phyloP scores from a whole-genome alignment of 2,797 vertebrate genomes.

The Champsocephalus esox region DNA sequence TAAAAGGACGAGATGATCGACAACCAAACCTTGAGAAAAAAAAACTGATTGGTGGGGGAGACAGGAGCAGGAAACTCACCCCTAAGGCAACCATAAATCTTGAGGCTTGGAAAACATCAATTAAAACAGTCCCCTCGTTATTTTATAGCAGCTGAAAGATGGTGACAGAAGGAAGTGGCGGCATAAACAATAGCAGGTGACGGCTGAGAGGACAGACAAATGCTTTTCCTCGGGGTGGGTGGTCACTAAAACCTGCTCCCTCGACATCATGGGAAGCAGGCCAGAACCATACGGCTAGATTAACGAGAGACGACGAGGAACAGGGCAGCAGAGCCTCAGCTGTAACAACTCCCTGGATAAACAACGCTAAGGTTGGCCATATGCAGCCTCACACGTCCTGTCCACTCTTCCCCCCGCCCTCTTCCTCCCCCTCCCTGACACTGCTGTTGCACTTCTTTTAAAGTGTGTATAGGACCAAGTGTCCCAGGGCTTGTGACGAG shows the following conservation, averaged over 20 bases:
- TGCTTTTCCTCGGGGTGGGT: conserved; percentile 73
- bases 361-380: conserved; percentile 67
- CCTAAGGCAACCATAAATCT: conserved; percentile 55
- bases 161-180: conserved; percentile 50
- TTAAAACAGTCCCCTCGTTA: conserved; percentile 65
- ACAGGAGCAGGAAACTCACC: conserved; percentile 44
- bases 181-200: conserved; percentile 77
- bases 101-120: conserved; percentile 54
- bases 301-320: conserved; percentile 75
- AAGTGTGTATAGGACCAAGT: conserved; percentile 67
- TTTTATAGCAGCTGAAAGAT: conserved; percentile 66
- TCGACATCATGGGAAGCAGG: conserved; percentile 63
- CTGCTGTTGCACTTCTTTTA: conserved; percentile 61
- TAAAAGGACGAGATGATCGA: conserved; percentile 23
- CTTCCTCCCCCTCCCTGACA: not conserved
- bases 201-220: conserved; percentile 49
- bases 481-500: conserved; percentile 49
- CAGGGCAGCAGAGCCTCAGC: conserved; percentile 71
- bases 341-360: conserved; percentile 79
- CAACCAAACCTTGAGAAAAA: conserved; percentile 23
- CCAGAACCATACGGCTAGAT: conserved; percentile 73
- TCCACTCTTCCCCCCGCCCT: not conserved
- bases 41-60: conserved; percentile 14
- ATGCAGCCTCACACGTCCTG: conserved; percentile 60
- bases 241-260: conserved; percentile 74